Conservation (phyloP, 2,113 vertebrate species). For the Burhinus oedicnemus region DNA sequence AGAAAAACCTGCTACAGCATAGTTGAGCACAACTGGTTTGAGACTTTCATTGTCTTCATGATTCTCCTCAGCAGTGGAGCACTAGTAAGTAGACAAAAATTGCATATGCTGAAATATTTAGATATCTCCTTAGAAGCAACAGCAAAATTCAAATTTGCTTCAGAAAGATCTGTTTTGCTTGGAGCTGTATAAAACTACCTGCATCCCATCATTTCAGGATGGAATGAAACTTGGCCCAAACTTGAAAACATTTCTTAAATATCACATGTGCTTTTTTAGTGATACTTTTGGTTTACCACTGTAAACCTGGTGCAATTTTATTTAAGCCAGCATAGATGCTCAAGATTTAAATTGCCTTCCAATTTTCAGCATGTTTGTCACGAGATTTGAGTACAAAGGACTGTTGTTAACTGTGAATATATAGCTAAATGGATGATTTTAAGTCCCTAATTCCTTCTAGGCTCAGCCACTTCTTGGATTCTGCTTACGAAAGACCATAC, state of each 20-base stretch:
- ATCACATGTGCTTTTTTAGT: neutral
- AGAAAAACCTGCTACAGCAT: slow-evolving; percentile 94
- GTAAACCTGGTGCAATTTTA: neutral
- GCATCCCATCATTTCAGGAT: neutral
- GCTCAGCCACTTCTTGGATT: neutral
- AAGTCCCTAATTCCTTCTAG: neutral
- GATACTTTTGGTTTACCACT: neutral
- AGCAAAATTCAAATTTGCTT: neutral
- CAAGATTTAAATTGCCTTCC: neutral
- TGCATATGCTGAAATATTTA: neutral
- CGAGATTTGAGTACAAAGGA: neutral
- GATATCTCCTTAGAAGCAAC: neutral
- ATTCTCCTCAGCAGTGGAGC: slow-evolving; percentile 98
- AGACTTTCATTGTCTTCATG: slow-evolving; percentile 98
- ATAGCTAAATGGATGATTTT: neutral
- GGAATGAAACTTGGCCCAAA: neutral
- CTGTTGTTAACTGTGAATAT: neutral
- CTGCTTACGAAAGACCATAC: neutral
- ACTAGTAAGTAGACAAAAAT: slow-evolving; percentile 80
- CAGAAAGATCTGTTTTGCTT: neutral
- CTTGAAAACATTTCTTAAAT: neutral
- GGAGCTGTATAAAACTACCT: neutral
- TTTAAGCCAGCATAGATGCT: neutral
- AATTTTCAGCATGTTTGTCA: neutral
- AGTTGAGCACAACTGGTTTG: slow-evolving; percentile 99